A percentile compares a stretch with the other conserved stretches of the same genome.
Conservation (phyloP, 2,113 vertebrate species). For the Takifugu flavidus region DNA sequence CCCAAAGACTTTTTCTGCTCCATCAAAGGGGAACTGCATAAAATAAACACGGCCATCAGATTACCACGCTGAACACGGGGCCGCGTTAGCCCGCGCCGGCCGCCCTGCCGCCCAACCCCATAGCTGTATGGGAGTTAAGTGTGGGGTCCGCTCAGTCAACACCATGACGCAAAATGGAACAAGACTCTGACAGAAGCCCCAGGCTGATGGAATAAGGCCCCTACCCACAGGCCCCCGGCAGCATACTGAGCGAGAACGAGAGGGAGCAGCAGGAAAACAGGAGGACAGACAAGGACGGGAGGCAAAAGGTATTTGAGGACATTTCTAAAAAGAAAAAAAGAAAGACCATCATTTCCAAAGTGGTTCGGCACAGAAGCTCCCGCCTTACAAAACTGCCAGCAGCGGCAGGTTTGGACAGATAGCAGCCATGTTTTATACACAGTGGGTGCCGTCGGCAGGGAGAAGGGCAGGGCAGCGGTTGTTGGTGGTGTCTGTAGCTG, state of each 20-base stretch:
- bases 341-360: constrained; percentile 35
- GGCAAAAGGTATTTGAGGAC: constrained; percentile 54
- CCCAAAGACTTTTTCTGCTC: constrained; percentile 79
- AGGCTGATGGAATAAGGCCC: constrained; percentile 77
- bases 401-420: constrained; percentile 53
- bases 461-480: constrained; percentile 50
- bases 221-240: constrained; percentile 71
- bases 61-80: constrained; percentile 78
- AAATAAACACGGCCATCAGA: constrained; percentile 84
- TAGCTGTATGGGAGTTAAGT: constrained; percentile 75
- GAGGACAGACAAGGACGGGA: constrained; percentile 36
- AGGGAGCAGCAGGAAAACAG: constrained; percentile 29
- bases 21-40: constrained; percentile 80
- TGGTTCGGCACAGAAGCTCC: constrained; percentile 28
- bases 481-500: constrained; percentile 58
- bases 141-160: constrained; percentile 82
- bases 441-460: constrained; percentile 4
- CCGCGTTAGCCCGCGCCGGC: constrained; percentile 61
- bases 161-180: constrained; percentile 84
- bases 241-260: constrained; percentile 45
- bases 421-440: constrained; percentile 50
- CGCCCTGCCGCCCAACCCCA: constrained; percentile 64
- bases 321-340: constrained; percentile 46
- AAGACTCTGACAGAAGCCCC: constrained; percentile 79
- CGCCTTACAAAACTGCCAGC: constrained; percentile 18